Evolutionary conservation across 2,888 invertebrate genomes (phyloP).

Genomic region (Salpingus planirostris): DNA sequence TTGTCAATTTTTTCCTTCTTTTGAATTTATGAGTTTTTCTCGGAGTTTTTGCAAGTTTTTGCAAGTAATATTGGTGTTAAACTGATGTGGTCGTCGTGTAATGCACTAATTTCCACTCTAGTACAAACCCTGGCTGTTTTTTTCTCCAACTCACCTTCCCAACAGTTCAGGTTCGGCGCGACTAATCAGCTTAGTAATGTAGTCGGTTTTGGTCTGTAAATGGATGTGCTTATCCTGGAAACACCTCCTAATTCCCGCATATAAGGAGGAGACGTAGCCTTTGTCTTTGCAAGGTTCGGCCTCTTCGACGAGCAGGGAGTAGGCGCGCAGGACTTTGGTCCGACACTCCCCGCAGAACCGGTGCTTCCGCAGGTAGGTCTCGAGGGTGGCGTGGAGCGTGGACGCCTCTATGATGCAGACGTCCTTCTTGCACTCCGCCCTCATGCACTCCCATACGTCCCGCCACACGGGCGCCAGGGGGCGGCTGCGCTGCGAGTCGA

Average conservation of each 20-base stretch:
- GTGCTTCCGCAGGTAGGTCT: slow-evolving; percentile 85
- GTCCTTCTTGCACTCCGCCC: slow-evolving; percentile 69
- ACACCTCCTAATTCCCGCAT: slow-evolving; percentile 80
- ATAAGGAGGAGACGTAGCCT: slow-evolving; percentile 79
- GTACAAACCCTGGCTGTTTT: too few relatives aligned
- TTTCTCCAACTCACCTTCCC: slow-evolving; percentile 56
- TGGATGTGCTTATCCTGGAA: slow-evolving; percentile 81
- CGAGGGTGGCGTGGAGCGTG: slow-evolving; percentile 75
- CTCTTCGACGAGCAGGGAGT: slow-evolving; percentile 77
- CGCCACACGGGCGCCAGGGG: slow-evolving; percentile 67
- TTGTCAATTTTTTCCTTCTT: too few relatives aligned
- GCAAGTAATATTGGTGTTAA: too few relatives aligned
- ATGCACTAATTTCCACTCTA: too few relatives aligned
- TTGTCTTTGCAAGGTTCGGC: slow-evolving; percentile 78
- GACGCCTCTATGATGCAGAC: slow-evolving; percentile 81
- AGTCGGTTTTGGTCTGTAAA: slow-evolving; percentile 78
- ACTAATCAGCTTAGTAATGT: slow-evolving; percentile 78
- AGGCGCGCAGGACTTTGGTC: slow-evolving; percentile 80
- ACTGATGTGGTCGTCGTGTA: too few relatives aligned
- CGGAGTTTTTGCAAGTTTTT: too few relatives aligned
- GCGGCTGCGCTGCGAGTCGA: slow-evolving; percentile 76
- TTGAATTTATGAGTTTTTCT: too few relatives aligned
- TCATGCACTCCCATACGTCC: slow-evolving; percentile 81
- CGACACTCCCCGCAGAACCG: slow-evolving; percentile 91
- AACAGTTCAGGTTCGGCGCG: slow-evolving; percentile 87